A percentile compares a stretch with the other conserved stretches of the same genome.
phyloP scores from a whole-genome alignment of 2,797 vertebrate genomes.

The Bucorvus abyssinicus region DNA sequence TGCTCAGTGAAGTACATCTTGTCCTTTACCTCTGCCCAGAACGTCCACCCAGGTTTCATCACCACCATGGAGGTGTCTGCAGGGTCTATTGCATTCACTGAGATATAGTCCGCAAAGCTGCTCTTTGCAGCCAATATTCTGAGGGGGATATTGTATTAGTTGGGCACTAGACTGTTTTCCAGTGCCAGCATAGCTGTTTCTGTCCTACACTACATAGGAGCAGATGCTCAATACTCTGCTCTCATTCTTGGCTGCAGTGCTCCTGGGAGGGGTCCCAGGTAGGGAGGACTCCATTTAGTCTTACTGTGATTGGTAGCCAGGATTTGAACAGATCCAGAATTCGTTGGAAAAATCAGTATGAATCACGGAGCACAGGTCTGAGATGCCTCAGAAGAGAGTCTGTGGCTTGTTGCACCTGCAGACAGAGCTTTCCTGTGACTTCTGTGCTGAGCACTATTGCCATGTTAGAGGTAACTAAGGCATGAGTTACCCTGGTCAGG shows the following conservation, averaged over 20 bases:
- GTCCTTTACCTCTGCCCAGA: neutral
- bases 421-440: neutral
- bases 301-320: neutral
- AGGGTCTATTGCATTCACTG: neutral
- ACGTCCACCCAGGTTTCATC: neutral
- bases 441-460: neutral
- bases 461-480: neutral
- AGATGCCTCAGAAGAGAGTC: neutral
- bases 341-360: neutral
- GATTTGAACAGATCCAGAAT: neutral
- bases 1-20: neutral
- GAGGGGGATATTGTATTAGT: neutral
- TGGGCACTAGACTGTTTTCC: neutral
- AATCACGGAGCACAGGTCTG: neutral
- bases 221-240: neutral
- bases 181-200: neutral
- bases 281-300: neutral
- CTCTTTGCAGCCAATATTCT: neutral
- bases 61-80: neutral
- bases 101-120: neutral
- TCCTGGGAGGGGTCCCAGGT: neutral
- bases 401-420: neutral
- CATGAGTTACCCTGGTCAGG: neutral
- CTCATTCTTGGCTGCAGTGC: neutral
- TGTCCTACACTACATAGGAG: neutral